Conservation (phyloP, 1,140 invertebrate species). For the Nymphalis io region DNA sequence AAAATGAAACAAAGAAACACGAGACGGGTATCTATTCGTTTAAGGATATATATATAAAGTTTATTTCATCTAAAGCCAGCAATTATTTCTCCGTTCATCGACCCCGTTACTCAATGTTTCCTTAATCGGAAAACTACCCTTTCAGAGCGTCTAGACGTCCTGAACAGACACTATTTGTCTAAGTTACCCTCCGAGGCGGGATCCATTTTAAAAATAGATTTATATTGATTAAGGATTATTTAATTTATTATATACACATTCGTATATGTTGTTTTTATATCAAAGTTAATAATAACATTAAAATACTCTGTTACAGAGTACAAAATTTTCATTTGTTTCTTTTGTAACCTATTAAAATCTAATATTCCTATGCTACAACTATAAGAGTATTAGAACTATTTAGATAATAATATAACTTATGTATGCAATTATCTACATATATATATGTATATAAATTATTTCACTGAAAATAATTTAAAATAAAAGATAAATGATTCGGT, state of each 20-base stretch:
- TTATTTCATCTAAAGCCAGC: neutral
- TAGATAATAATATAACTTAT: too few species aligned
- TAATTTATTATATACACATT: neutral
- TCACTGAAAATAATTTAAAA: too few species aligned
- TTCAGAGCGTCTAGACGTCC: slow-evolving; percentile 39
- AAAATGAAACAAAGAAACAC: neutral
- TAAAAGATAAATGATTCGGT: too few species aligned
- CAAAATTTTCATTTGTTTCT: too few species aligned
- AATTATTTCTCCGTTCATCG: slow-evolving; percentile 14
- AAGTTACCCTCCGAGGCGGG: slow-evolving; percentile 21
- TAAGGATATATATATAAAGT: neutral
- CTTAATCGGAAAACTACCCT: slow-evolving; percentile 24
- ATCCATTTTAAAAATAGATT: slow-evolving; percentile 20
- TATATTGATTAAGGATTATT: slow-evolving; percentile 16
- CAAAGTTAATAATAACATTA: too few species aligned
- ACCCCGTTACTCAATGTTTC: slow-evolving; percentile 20
- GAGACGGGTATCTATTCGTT: neutral
- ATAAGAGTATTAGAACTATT: too few species aligned
- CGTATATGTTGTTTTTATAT: neutral
- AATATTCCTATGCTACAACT: too few species aligned
- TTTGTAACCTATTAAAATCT: too few species aligned
- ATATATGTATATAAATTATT: too few species aligned
- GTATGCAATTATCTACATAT: too few species aligned
- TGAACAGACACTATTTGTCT: slow-evolving; percentile 43
- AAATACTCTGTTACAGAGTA: too few species aligned